Evolutionary conservation across 53 echinoderm and acorn worm genomes (phyloP).

Genomic region (Paelopatides confundens): DNA sequence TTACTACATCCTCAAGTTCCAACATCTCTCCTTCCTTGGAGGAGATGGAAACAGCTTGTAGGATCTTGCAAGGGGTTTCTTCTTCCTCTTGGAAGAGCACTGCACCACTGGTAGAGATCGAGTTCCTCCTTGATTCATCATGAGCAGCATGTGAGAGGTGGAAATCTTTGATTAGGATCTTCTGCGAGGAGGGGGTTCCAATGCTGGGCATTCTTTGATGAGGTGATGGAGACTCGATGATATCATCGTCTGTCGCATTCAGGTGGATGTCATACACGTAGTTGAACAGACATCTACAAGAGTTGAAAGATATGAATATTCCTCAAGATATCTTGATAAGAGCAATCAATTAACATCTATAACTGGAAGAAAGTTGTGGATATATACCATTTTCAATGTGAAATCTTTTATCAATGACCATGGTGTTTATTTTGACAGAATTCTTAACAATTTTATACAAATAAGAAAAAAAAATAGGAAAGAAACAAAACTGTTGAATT

Average conservation of each 20-base stretch:
- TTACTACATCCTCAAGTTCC: constrained; percentile 80
- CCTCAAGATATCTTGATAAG: not conserved
- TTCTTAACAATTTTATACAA: too few relatives aligned
- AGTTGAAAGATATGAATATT: too few relatives aligned
- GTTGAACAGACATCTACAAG: constrained; percentile 84
- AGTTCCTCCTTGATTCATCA: constrained; percentile 3
- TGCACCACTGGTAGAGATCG: constrained; percentile 35
- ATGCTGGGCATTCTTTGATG: constrained; percentile 47
- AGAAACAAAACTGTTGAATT: too few relatives aligned
- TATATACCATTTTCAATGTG: too few relatives aligned
- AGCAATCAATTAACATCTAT: not conserved
- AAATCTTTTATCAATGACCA: too few relatives aligned
- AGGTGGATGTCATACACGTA: constrained; percentile 93
- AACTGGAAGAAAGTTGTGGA: too few relatives aligned
- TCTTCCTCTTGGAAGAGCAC: constrained; percentile 63
- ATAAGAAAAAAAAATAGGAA: not conserved
- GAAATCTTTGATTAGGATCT: constrained; percentile 74
- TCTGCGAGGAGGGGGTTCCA: constrained; percentile 73
- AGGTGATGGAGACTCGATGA: constrained; percentile 23
- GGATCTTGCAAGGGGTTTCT: constrained; percentile 64
- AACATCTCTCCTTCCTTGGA: constrained; percentile 94
- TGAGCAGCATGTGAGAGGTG: constrained; percentile 61
- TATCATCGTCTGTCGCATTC: constrained; percentile 47
- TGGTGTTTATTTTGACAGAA: too few relatives aligned
- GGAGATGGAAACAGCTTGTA: constrained; percentile 86